Evolutionary conservation across 2,797 vertebrate genomes (phyloP).

Genomic region (Anniella stebbinsi): DNA sequence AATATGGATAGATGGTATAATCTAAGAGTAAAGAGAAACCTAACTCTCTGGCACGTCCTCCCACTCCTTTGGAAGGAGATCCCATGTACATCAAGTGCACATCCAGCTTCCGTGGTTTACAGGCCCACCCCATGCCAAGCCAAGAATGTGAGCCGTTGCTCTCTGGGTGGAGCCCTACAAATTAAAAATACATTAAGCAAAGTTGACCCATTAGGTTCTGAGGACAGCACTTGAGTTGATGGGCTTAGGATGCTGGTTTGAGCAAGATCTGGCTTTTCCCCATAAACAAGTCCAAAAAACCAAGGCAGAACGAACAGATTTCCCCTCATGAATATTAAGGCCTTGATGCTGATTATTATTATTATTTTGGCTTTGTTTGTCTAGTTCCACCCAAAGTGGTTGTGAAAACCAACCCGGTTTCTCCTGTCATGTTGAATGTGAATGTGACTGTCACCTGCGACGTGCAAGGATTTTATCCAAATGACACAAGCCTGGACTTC

Average conservation of each 20-base stretch:
- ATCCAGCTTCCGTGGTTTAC: not conserved
- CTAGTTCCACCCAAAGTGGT: conserved; percentile 40
- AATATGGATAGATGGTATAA: no score
- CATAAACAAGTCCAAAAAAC: not conserved
- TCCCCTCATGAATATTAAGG: not conserved
- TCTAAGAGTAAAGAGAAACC: no score
- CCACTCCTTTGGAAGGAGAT: not conserved
- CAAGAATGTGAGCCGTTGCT: not conserved
- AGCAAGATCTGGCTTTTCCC: not conserved
- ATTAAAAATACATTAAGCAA: not conserved
- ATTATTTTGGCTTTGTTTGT: conserved; percentile 34
- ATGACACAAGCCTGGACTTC: not conserved
- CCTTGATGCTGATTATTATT: not conserved
- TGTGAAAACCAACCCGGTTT: accelerated
- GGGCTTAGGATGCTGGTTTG: not conserved
- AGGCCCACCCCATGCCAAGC: not conserved
- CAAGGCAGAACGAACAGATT: not conserved
- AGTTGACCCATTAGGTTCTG: not conserved
- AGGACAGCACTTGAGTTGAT: not conserved
- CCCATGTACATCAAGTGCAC: not conserved
- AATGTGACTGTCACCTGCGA: conserved; percentile 39
- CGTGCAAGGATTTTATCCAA: conserved; percentile 35
- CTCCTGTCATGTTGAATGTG: not conserved
- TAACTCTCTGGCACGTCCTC: not conserved
- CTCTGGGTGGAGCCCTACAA: not conserved